Conservation (phyloP, 2,113 vertebrate genomes). For the Arvicanthis niloticus region DNA sequence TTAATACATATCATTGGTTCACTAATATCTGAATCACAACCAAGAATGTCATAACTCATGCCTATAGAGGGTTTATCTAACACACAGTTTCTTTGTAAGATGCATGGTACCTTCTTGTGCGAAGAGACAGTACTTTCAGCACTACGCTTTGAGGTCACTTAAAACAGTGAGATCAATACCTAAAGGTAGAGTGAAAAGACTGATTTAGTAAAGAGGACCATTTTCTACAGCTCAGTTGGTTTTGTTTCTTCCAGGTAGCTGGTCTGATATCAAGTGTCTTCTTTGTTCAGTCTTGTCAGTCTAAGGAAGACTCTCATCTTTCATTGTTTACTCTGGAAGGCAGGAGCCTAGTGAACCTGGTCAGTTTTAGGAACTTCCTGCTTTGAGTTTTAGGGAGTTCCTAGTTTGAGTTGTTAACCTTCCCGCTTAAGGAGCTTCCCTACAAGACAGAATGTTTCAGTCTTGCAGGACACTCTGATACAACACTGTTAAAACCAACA, state of each 20-base stretch:
- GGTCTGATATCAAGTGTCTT: neutral
- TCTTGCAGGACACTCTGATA: neutral
- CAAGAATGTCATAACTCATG: neutral
- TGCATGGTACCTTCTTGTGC: neutral
- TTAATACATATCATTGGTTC: neutral
- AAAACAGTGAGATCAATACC: neutral
- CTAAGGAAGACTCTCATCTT: neutral
- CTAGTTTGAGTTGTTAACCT: neutral
- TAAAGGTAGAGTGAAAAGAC: neutral
- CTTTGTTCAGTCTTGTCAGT: neutral
- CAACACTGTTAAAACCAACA: neutral
- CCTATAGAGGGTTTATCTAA: neutral
- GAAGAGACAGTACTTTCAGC: neutral
- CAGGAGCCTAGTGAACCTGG: neutral
- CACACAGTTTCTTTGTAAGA: neutral
- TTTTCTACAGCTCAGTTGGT: neutral
- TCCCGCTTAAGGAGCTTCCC: neutral
- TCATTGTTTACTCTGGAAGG: neutral
- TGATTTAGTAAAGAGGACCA: neutral
- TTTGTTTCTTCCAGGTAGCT: neutral
- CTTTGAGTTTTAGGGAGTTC: too few species aligned
- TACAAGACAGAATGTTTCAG: neutral
- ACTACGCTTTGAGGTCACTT: neutral
- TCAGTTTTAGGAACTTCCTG: neutral
- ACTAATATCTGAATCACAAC: neutral